Evolutionary conservation across 2,113 vertebrate species (phyloP).

Genomic region (Prolemur simus): DNA sequence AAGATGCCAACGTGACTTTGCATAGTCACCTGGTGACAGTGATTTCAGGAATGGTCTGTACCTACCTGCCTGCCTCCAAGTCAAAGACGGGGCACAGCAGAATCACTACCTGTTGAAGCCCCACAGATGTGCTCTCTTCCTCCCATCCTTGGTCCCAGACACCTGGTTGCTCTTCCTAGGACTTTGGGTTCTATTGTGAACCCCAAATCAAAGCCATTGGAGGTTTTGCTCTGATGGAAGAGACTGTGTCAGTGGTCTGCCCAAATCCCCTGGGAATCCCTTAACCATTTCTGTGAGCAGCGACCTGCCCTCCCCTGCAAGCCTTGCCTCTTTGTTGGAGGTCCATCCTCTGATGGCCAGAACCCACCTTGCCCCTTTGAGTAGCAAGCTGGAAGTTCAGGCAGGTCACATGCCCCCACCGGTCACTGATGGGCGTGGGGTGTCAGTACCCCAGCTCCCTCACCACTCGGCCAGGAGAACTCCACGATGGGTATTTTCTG

Average conservation of each 20-base stretch:
- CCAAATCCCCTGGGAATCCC: too few relatives aligned
- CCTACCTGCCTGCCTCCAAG: too few relatives aligned
- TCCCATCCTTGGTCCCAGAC: not conserved
- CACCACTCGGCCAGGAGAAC: not conserved
- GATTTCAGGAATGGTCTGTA: not conserved
- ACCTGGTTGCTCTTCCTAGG: too few relatives aligned
- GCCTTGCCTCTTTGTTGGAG: too few relatives aligned
- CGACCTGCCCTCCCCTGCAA: too few relatives aligned
- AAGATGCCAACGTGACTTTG: not conserved
- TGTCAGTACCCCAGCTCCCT: not conserved
- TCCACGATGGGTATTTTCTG: not conserved
- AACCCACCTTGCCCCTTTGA: too few relatives aligned
- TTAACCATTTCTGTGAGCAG: too few relatives aligned
- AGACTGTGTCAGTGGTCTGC: too few relatives aligned
- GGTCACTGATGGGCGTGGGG: not conserved
- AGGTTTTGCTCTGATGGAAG: too few relatives aligned
- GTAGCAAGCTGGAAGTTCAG: not conserved
- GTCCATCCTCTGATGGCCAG: too few relatives aligned
- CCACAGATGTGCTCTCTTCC: not conserved
- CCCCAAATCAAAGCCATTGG: too few relatives aligned
- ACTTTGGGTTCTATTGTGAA: too few relatives aligned
- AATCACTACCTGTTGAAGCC: not conserved
- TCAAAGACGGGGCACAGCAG: not conserved
- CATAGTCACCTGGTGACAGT: not conserved
- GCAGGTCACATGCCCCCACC: not conserved